A percentile compares a stretch with the other conserved stretches of the same genome.
These are phyloP conservation scores for Tiliacea citrago DNA, from an alignment of 2,888 invertebrate species.

Conservation along the genomic window DNA sequence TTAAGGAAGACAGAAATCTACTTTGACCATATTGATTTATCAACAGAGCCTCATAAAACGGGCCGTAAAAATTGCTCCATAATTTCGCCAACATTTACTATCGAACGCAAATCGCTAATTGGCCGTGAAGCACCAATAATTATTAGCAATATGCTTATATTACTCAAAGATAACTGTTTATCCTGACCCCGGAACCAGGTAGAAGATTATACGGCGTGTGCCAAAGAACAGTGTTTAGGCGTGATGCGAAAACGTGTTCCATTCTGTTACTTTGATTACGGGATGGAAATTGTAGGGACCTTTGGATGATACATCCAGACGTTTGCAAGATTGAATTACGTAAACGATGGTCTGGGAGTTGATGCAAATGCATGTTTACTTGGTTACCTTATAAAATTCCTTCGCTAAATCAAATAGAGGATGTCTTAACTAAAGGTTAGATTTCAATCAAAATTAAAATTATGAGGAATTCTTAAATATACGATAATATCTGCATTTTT, in stretches of 20 bases:
- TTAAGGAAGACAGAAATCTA: no score
- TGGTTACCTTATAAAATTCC: conserved; percentile 22
- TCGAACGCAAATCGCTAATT: conserved; percentile 49
- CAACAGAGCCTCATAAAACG: neutral
- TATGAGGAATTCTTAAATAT: neutral
- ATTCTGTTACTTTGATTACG: conserved; percentile 51
- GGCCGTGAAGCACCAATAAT: conserved; percentile 43
- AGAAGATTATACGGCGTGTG: conserved; percentile 47
- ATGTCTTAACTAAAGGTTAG: conserved; percentile 9
- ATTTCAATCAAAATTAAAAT: conserved; percentile 22
- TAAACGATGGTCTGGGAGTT: conserved; percentile 34
- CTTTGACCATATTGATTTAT: neutral
- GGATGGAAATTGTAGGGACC: conserved; percentile 41
- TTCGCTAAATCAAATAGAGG: conserved; percentile 7
- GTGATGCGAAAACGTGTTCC: conserved; percentile 58
- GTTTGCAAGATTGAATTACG: conserved; percentile 42
- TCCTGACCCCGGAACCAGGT: conserved; percentile 57
- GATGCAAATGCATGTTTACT: conserved; percentile 24
- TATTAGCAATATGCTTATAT: conserved; percentile 47
- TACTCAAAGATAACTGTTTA: conserved; percentile 44
- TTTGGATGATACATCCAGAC: conserved; percentile 44
- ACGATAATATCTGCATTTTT: neutral
- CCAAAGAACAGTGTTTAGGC: conserved; percentile 59
- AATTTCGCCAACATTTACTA: conserved; percentile 36
- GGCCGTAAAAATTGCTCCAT: conserved; percentile 28